A percentile compares a stretch with the other conserved stretches of the same genome.
Evolutionary conservation across 1,140 invertebrate genomes (phyloP).

Genomic region (Trichonephila clavipes): DNA sequence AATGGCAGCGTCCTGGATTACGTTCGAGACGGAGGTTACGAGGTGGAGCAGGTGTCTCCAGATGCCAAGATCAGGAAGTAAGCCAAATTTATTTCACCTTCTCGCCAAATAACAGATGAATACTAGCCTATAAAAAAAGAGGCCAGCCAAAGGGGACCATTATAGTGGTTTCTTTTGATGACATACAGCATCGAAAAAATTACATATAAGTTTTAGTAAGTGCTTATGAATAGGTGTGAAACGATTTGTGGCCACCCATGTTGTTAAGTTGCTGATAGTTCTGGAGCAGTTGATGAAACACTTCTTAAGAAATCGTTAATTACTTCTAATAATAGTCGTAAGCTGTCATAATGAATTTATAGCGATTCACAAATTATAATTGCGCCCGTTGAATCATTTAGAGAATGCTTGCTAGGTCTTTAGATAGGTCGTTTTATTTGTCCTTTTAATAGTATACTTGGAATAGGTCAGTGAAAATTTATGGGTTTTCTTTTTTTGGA

Average conservation of each 20-base stretch:
- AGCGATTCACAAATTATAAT: no score
- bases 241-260: neutral
- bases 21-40: slow-evolving; percentile 78
- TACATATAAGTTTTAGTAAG: slow-evolving; percentile 1
- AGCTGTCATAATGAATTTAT: neutral
- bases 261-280: neutral
- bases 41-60: slow-evolving; percentile 65
- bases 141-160: neutral
- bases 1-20: slow-evolving; percentile 83
- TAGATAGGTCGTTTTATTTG: no score
- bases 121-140: neutral
- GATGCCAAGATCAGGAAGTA: slow-evolving; percentile 60
- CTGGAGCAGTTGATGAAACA: neutral
- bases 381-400: no score
- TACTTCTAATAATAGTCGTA: neutral
- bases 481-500: no score
- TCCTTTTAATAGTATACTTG: no score
- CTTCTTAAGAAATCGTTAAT: neutral
- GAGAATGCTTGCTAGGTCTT: no score
- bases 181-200: neutral
- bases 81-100: slow-evolving; percentile 21
- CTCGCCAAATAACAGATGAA: neutral
- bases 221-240: neutral
- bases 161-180: neutral
- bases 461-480: no score